Evolutionary conservation across 2,113 vertebrate species (phyloP).

Genomic region (Pseudorhombus dupliciocellatus): DNA sequence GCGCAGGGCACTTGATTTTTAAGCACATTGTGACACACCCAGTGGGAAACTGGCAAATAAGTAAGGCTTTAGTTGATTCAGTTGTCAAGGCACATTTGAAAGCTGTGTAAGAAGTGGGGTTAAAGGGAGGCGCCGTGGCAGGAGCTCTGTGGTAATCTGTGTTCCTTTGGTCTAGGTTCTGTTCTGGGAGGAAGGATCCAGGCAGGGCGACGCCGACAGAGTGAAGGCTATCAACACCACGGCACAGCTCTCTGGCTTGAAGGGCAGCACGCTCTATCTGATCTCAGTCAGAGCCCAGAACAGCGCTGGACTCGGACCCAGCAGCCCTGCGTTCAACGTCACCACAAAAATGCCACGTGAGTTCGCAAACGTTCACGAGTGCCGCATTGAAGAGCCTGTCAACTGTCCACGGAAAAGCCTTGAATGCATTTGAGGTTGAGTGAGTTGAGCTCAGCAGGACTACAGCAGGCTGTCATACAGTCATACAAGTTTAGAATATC

Average conservation of each 20-base stretch:
- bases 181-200: conserved; percentile 86
- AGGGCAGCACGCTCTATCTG: conserved; percentile 85
- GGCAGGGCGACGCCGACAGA: conserved; percentile 82
- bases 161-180: conserved; percentile 81
- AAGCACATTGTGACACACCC: neutral
- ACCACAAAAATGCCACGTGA: conserved; percentile 94
- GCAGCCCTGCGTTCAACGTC: conserved; percentile 83
- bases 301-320: conserved; percentile 88
- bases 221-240: conserved; percentile 82
- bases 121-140: neutral
- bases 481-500: no score
- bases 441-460: no score
- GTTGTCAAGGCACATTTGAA: neutral
- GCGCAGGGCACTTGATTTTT: neutral
- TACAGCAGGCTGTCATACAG: no score
- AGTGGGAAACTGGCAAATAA: conserved; percentile 8
- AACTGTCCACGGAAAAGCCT: no score
- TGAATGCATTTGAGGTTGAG: no score
- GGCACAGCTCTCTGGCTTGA: conserved; percentile 83
- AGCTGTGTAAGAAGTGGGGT: neutral
- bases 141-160: conserved; percentile 12
- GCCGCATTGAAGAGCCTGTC: no score
- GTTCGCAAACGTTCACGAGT: conserved; percentile 21
- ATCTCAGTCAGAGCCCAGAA: conserved; percentile 89
- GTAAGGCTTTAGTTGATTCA: neutral